These are phyloP conservation scores for Pampus argenteus DNA, from an alignment of 2,797 vertebrate species.

Conservation along the genomic window DNA sequence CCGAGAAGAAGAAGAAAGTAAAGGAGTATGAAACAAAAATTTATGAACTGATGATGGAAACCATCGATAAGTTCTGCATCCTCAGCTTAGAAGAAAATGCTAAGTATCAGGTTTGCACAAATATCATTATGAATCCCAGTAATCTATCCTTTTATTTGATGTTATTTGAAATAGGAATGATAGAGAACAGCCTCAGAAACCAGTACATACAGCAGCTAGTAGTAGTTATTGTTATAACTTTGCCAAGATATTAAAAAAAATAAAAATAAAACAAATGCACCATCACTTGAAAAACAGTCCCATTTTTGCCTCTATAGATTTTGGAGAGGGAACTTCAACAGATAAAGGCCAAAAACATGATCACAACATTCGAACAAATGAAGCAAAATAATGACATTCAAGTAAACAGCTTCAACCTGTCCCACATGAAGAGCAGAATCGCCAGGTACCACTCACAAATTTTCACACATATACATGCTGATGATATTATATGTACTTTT, in stretches of 20 bases:
- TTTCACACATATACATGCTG: neutral
- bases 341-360: slow-evolving; percentile 57
- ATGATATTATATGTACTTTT: too few relatives aligned
- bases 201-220: neutral
- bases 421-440: slow-evolving; percentile 82
- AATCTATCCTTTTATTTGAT: neutral
- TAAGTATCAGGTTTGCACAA: slow-evolving; percentile 81
- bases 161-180: slow-evolving; percentile 1
- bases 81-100: slow-evolving; percentile 76
- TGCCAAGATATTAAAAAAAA: too few relatives aligned
- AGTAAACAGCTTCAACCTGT: neutral
- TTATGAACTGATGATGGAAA: slow-evolving; percentile 73
- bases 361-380: neutral
- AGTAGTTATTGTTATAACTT: neutral
- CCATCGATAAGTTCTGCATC: slow-evolving; percentile 69
- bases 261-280: slow-evolving; percentile 1
- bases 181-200: neutral
- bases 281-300: neutral
- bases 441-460: slow-evolving; percentile 71
- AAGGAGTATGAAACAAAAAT: slow-evolving; percentile 82
- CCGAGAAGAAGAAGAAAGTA: slow-evolving; percentile 74
- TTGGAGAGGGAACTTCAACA: slow-evolving; percentile 82
- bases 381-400: fast-evolving
- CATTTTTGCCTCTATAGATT: slow-evolving; percentile 69
- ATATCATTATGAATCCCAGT: neutral